Base-by-base conservation (phyloP, 2,113 vertebrate genomes). In the Mirounga angustirostris region DNA sequence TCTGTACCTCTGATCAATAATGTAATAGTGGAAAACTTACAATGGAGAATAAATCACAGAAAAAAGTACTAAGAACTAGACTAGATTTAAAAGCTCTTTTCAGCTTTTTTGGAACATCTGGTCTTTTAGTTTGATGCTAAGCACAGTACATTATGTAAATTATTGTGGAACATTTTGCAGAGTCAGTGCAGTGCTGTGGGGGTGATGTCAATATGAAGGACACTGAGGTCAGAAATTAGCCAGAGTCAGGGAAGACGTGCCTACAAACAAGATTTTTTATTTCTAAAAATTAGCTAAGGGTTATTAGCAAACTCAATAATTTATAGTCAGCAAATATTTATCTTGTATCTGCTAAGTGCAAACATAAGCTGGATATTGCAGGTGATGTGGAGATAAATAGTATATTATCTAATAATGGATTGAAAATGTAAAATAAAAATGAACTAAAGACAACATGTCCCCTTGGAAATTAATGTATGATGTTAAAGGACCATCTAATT, bases 41-140 rank as follows among this genome's bases (percentile, higher is more conserved):
- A 88, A 79, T 74, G n/a, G 8, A 73, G 24, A 91, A 46, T 19
- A 89, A 78, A 79, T 76, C 43, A 28, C 5, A 36, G 58, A 90
- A 56, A 82, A 83, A 81, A 84, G 7, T 67, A 52, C 16, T n/a
- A 86, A 65, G 36, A 67, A 87, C 36, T 91, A 58, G 36, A 91
- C 12, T 83, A 91, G 50, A 52, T 73, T 91, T 86, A 69, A 84
- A 83, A 79, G 2, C 43, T 84, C 6, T 95, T 89, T 94, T 36
- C 52, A 93, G 30, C 63, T 94, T 94, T 33, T 13, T 95, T 80
- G 61, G 26, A 95, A 92, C 33, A 89, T 95, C 36, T 84, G 69
- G 36, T 33, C n/a, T 91, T 93, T 91, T 73, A 40, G 12, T 88
- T 69, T 94, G 94, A 84, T 86, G 19, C 50, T 73, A 46, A 92